Conservation (phyloP, 2,113 vertebrate species). For the Accipiter cooperii region DNA sequence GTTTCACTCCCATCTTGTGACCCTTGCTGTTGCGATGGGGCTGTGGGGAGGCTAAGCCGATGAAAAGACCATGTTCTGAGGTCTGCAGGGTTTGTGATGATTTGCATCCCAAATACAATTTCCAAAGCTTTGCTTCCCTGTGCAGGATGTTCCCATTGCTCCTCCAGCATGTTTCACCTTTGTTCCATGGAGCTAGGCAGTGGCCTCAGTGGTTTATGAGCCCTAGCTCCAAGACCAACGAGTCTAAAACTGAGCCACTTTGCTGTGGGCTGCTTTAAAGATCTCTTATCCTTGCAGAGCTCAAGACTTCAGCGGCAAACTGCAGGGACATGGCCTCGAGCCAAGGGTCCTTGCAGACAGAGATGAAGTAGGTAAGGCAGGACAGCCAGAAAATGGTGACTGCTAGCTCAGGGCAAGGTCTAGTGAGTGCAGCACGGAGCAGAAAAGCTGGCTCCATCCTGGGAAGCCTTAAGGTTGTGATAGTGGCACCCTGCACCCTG, state of each 20-base stretch:
- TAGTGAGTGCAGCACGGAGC: accelerated
- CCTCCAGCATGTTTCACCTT: background rate
- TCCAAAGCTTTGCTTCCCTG: background rate
- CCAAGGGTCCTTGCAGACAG: background rate
- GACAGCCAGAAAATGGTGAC: background rate
- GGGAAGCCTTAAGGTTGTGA: background rate
- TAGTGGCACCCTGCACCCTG: background rate
- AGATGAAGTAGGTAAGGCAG: background rate
- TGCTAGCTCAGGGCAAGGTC: background rate
- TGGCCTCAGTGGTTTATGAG: too few species aligned
- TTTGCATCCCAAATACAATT: background rate
- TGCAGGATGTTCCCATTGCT: accelerated
- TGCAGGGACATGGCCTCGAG: accelerated
- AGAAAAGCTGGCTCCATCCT: background rate
- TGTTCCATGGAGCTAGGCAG: background rate
- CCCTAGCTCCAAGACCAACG: background rate
- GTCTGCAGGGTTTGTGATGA: background rate
- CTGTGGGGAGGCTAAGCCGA: background rate
- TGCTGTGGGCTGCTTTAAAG: background rate
- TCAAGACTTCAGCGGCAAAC: accelerated
- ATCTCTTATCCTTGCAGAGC: background rate
- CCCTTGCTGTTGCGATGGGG: background rate
- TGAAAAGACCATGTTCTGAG: background rate
- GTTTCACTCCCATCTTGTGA: background rate
- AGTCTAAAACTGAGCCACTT: background rate